These are phyloP conservation scores for Phaenicophaeus curvirostris DNA, from an alignment of 2,797 vertebrate genomes.

Conservation along the genomic window DNA sequence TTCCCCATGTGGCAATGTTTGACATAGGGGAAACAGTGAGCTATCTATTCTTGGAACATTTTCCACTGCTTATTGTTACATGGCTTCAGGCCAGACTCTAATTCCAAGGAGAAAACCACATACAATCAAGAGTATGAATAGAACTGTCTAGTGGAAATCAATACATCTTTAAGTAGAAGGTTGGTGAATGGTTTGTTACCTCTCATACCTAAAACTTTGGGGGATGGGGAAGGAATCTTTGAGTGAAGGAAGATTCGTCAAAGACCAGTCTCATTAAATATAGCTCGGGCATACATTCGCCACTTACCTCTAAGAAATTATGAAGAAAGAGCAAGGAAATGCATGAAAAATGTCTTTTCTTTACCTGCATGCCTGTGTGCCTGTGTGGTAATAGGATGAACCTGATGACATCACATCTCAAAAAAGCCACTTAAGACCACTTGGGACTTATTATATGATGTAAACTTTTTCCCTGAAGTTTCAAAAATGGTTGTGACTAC, in stretches of 20 bases:
- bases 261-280: slow-evolving; percentile 3
- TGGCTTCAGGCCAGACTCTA: slow-evolving; percentile 31
- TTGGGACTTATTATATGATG: neutral
- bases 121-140: neutral
- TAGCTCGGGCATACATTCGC: neutral
- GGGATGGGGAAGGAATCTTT: neutral
- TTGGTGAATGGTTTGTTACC: neutral
- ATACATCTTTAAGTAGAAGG: neutral
- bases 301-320: neutral
- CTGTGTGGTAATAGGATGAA: neutral
- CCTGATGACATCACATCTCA: neutral
- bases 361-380: neutral
- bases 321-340: neutral
- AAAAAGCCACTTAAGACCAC: neutral
- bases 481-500: neutral
- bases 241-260: neutral
- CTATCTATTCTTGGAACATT: slow-evolving; percentile 19
- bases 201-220: neutral
- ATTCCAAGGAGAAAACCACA: slow-evolving; percentile 11
- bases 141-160: slow-evolving; percentile 28
- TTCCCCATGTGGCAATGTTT: neutral
- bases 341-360: neutral
- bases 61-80: slow-evolving; percentile 19
- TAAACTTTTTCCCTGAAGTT: neutral
- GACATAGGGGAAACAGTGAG: slow-evolving; percentile 49